Evolutionary conservation across 2,797 vertebrate species (phyloP).

Genomic region (Artibeus jamaicensis): DNA sequence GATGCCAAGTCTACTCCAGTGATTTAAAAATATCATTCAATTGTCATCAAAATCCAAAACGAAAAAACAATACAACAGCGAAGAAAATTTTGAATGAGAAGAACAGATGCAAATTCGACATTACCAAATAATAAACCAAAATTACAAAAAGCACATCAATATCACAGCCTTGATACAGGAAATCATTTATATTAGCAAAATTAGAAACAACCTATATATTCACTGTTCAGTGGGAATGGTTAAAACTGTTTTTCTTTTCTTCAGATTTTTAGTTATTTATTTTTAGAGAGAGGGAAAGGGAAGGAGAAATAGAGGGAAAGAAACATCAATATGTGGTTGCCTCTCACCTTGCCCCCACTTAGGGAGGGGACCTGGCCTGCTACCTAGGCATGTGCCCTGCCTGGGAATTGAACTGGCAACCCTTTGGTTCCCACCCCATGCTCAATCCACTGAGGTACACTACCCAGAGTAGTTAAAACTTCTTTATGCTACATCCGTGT

Average conservation of each 20-base stretch:
- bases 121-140: slow-evolving; percentile 1
- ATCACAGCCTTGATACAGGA: neutral
- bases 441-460: no score
- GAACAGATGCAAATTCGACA: neutral
- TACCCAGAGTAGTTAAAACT: neutral
- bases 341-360: no score
- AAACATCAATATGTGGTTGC: no score
- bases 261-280: no score
- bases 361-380: no score
- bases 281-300: no score
- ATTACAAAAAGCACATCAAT: neutral
- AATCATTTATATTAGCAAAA: neutral
- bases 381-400: no score
- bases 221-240: neutral
- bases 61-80: neutral
- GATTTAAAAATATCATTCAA: neutral
- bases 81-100: slow-evolving; percentile 2
- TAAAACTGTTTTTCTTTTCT: neutral
- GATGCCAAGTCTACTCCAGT: neutral
- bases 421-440: no score
- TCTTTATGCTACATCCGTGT: neutral
- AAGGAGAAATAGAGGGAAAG: no score
- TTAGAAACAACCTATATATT: neutral
- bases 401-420: no score
- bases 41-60: neutral